Percentiles rank a stretch among this genome's conserved stretches.
Evolutionary conservation across 2,113 vertebrate genomes (phyloP).

Genomic region (Siniperca chuatsi): DNA sequence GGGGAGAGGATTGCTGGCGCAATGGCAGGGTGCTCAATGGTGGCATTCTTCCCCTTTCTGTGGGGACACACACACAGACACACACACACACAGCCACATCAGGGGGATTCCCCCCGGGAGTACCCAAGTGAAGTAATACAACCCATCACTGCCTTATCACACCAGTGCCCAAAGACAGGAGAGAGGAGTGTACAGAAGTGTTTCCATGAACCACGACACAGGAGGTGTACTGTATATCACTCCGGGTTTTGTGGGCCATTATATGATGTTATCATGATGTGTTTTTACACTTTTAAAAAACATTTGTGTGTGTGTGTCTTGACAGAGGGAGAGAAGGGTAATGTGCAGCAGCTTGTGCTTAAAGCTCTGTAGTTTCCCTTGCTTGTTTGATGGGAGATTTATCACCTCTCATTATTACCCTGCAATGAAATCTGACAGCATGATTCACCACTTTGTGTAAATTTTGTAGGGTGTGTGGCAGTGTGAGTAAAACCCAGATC

Average conservation of each 20-base stretch:
- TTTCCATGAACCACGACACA: conserved; percentile 65
- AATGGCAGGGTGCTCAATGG: conserved; percentile 78
- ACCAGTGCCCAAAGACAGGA: conserved; percentile 82
- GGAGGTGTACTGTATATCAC: conserved; percentile 63
- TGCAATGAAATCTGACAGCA: conserved; percentile 38
- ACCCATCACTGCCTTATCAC: conserved; percentile 81
- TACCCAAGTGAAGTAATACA: conserved; percentile 76
- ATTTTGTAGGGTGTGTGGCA: conserved; percentile 19
- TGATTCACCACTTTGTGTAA: conserved; percentile 31
- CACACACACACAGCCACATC: conserved; percentile 32
- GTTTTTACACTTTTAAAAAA: conserved; percentile 29
- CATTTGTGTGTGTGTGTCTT: conserved; percentile 6
- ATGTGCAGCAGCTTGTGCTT: conserved; percentile 24
- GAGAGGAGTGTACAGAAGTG: conserved; percentile 66
- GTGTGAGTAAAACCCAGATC: conserved; percentile 8
- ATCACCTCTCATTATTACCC: conserved; percentile 30
- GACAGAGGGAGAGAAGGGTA: background rate
- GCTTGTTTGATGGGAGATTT: conserved; percentile 38
- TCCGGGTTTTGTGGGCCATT: conserved; percentile 51
- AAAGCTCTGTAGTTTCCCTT: conserved; percentile 37
- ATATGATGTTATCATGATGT: conserved; percentile 48
- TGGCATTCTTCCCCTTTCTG: conserved; percentile 78
- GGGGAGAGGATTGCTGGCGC: conserved; percentile 72
- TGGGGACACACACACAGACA: conserved; percentile 51
- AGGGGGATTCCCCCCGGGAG: conserved; percentile 80